phyloP scores from a whole-genome alignment of 2,888 invertebrate genomes.

The Troilus luridus region DNA sequence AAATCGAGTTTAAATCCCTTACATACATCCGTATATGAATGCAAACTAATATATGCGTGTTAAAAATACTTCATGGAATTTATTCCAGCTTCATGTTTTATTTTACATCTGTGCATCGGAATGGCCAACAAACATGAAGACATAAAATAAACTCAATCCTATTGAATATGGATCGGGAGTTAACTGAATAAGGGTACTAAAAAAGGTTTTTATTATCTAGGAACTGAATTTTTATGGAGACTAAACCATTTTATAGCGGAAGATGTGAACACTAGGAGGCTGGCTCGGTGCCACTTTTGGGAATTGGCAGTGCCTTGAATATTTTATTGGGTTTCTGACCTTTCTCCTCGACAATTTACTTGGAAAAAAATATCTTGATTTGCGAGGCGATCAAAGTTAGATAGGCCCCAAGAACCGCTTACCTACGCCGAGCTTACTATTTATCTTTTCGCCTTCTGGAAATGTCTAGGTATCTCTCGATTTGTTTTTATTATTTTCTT shows the following conservation, averaged over 20 bases:
- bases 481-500: neutral
- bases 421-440: neutral
- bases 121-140: neutral
- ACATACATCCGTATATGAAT: no score
- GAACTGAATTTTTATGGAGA: neutral
- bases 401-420: neutral
- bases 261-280: neutral
- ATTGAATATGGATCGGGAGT: neutral
- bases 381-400: slow-evolving; percentile 5
- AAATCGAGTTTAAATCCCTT: no score
- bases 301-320: neutral
- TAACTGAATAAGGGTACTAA: neutral
- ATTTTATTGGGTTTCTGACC: slow-evolving; percentile 23
- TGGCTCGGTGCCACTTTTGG: slow-evolving; percentile 13
- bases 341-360: slow-evolving; percentile 8
- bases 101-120: neutral
- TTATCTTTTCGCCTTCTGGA: neutral
- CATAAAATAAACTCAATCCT: neutral
- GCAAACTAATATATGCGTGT: no score
- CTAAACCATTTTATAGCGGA: neutral
- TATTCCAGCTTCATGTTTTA: neutral
- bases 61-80: no score
- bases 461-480: neutral
- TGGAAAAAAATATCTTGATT: slow-evolving; percentile 28
- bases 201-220: slow-evolving; percentile 1